Percentiles rank a stretch among this genome's conserved stretches.
phyloP scores from a whole-genome alignment of 2,888 invertebrate species.

The Yponomeuta sedellus region DNA sequence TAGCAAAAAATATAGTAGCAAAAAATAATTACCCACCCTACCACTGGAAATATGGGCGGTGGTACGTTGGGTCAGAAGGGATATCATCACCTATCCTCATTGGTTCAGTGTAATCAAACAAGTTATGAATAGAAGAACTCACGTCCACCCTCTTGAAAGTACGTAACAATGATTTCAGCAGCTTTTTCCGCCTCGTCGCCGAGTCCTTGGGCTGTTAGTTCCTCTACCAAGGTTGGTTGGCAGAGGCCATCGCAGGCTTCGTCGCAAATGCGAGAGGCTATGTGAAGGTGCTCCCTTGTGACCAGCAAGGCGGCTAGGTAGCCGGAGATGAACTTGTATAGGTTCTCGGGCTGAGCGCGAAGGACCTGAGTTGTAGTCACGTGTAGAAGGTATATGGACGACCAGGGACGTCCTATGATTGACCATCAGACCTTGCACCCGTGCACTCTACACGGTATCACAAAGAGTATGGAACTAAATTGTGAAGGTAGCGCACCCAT shows the following conservation, averaged over 20 bases:
- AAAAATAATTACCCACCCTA: no score
- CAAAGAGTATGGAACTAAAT: no score
- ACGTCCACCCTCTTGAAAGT: slow-evolving; percentile 39
- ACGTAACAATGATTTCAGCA: slow-evolving; percentile 34
- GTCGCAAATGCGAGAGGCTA: slow-evolving; percentile 41
- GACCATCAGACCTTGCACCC: no score
- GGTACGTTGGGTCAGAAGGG: no score
- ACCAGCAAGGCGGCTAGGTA: slow-evolving; percentile 81
- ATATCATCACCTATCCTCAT: no score
- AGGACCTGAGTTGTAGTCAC: slow-evolving; percentile 67
- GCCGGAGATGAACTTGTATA: slow-evolving; percentile 81
- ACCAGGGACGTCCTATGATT: background rate
- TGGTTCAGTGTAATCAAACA: background rate
- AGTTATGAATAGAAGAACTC: background rate
- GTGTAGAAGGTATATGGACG: background rate
- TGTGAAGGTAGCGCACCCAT: no score
- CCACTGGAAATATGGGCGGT: no score
- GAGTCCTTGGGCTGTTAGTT: slow-evolving; percentile 40
- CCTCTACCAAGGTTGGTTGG: slow-evolving; percentile 36
- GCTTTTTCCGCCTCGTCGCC: slow-evolving; percentile 30
- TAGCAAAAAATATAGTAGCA: no score
- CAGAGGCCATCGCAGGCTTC: slow-evolving; percentile 35
- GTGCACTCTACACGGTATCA: no score
- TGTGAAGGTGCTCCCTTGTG: slow-evolving; percentile 75
- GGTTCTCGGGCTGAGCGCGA: slow-evolving; percentile 79